phyloP scores from a whole-genome alignment of 2,797 vertebrate species.

The Acrossocheilus wenchowensis region DNA sequence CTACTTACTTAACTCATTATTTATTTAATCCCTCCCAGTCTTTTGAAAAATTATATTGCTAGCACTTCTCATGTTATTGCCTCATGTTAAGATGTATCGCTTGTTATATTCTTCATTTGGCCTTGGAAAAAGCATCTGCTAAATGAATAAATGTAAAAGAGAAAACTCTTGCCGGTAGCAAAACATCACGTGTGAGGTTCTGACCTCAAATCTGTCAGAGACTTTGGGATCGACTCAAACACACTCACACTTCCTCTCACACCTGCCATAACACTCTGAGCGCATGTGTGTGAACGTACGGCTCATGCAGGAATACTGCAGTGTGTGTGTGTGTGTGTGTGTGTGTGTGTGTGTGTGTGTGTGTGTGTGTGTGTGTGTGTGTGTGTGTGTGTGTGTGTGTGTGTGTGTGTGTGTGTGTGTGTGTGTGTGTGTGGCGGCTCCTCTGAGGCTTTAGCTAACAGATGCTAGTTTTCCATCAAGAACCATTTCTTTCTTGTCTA shows the following conservation, averaged over 20 bases:
- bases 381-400: background rate
- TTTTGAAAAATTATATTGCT: background rate
- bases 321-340: background rate
- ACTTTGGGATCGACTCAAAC: background rate
- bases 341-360: background rate
- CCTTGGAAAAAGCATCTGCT: background rate
- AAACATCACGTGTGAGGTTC: slow-evolving; percentile 4
- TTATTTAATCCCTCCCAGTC: background rate
- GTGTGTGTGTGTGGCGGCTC: background rate
- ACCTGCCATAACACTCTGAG: slow-evolving; percentile 30
- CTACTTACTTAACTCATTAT: background rate
- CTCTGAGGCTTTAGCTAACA: background rate
- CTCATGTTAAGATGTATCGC: background rate
- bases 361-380: background rate
- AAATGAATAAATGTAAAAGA: slow-evolving; percentile 3
- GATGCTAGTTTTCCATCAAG: slow-evolving; percentile 7
- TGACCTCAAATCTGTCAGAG: slow-evolving; percentile 1
- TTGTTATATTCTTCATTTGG: background rate
- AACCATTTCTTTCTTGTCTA: background rate
- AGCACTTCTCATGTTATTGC: background rate
- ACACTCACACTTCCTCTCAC: slow-evolving; percentile 23
- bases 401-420: background rate
- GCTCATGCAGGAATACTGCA: slow-evolving; percentile 18
- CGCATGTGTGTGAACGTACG: background rate
- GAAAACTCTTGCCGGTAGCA: slow-evolving; percentile 1